phyloP scores from a whole-genome alignment of 53 echinoderm and acorn worm species.

The Astropecten irregularis region DNA sequence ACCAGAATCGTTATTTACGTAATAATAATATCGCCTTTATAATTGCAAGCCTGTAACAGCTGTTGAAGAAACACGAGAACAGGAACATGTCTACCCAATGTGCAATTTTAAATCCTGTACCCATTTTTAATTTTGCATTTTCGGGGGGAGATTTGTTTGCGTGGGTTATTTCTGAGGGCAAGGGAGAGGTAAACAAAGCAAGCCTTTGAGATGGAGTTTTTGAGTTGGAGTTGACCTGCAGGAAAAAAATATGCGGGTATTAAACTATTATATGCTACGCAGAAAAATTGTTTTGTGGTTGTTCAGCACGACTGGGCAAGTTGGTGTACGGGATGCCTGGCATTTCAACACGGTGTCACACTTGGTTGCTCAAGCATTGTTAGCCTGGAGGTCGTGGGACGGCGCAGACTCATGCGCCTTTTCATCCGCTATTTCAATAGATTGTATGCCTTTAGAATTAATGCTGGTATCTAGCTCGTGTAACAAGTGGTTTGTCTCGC shows the following conservation, averaged over 20 bases:
- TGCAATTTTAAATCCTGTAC: no score
- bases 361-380: slow-evolving; percentile 50
- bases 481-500: slow-evolving; percentile 19
- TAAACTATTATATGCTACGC: no score
- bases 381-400: slow-evolving; percentile 10
- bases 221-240: neutral
- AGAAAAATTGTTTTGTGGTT: slow-evolving; percentile 49
- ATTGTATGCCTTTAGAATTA: slow-evolving; percentile 45
- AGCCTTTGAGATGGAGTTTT: neutral
- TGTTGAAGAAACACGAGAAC: neutral
- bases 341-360: slow-evolving; percentile 25
- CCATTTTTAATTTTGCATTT: no score
- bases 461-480: slow-evolving; percentile 36
- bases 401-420: neutral
- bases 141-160: neutral
- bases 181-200: neutral
- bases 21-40: slow-evolving; percentile 40
- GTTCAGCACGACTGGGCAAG: slow-evolving; percentile 33
- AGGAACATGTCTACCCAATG: no score
- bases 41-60: slow-evolving; percentile 9
- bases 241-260: slow-evolving; percentile 22
- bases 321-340: slow-evolving; percentile 31
- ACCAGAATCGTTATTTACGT: slow-evolving; percentile 30
- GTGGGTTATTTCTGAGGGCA: neutral
- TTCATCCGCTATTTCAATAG: slow-evolving; percentile 46